Conservation (phyloP, 2,113 vertebrate species). For the Rattus rattus region DNA sequence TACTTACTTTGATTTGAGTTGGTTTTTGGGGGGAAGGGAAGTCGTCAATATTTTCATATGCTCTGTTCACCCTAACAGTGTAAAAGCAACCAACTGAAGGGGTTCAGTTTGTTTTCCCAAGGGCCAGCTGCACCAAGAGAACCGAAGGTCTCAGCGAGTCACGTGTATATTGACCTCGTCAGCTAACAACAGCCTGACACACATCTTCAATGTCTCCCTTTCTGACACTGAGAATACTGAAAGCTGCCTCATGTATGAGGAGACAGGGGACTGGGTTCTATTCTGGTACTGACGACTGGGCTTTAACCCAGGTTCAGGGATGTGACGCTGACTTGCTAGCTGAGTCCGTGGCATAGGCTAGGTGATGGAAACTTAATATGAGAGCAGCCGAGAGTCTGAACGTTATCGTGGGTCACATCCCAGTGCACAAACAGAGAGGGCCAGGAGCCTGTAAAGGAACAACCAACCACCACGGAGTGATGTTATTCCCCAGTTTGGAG, state of each 20-base stretch:
- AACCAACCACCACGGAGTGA: accelerated
- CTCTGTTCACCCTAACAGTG: background rate
- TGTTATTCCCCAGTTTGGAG: background rate
- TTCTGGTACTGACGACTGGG: background rate
- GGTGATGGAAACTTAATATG: background rate
- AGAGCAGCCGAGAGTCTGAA: background rate
- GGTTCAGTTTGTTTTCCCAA: background rate
- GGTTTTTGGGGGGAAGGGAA: background rate
- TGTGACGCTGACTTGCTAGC: background rate
- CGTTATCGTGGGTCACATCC: background rate
- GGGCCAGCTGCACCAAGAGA: accelerated
- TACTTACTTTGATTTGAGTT: slow-evolving; percentile 26
- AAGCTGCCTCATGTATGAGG: background rate
- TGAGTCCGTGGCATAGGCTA: accelerated
- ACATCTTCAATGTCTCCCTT: background rate
- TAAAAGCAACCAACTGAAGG: background rate
- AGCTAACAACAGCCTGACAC: background rate
- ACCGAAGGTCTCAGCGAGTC: background rate
- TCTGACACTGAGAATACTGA: background rate
- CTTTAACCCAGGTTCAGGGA: background rate
- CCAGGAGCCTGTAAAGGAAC: background rate
- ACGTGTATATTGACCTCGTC: accelerated
- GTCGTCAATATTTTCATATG: background rate
- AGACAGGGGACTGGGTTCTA: background rate
- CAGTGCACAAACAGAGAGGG: background rate